Base-by-base conservation (phyloP, 1,140 invertebrate species). In the Panulirus ornatus region DNA sequence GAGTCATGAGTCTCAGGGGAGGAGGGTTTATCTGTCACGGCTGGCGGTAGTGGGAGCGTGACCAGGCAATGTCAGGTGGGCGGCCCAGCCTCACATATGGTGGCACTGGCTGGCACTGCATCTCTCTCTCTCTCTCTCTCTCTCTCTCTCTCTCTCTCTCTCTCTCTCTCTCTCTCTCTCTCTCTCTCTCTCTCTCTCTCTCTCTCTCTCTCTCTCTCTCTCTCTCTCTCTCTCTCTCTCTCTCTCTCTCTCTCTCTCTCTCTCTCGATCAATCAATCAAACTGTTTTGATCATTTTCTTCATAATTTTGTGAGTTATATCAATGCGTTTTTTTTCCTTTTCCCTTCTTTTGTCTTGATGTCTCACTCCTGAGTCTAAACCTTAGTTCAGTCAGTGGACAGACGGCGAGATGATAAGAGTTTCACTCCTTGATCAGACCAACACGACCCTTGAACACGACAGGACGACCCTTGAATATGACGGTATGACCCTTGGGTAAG, bases 51-150 rank as follows among this genome's bases (percentile, higher is more conserved):
- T n/a, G n/a, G n/a, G n/a, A n/a, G n/a, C n/a, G n/a, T n/a, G n/a
- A n/a, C n/a, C n/a, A n/a, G n/a, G n/a, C n/a, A n/a, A n/a, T n/a
- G n/a, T n/a, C n/a, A n/a, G n/a, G n/a, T n/a, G n/a, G n/a, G n/a
- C n/a, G n/a, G n/a, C n/a, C n/a, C n/a, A n/a, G n/a, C n/a, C n/a
- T n/a, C n/a, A n/a, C n/a, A n/a, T n/a, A n/a, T n/a, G n/a, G n/a
- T n/a, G n/a, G n/a, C n/a, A n/a, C n/a, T n/a, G n/a, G n/a, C n/a
- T n/a, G n/a, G n/a, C 78, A 30, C 6, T 58, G 9, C 34, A 19
- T 58, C n/a, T 58, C 40, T 58, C 27, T 34, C 27, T 82, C 47
- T 82, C 19, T 58, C 78, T 82, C 19, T 82, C 8, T 82, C 40
- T 30, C 19, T 38, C 14, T 34, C 9, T 58, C 11, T 34, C 0